Base-by-base conservation (phyloP, 1,140 invertebrate genomes). In the Plectus sambesii region DNA sequence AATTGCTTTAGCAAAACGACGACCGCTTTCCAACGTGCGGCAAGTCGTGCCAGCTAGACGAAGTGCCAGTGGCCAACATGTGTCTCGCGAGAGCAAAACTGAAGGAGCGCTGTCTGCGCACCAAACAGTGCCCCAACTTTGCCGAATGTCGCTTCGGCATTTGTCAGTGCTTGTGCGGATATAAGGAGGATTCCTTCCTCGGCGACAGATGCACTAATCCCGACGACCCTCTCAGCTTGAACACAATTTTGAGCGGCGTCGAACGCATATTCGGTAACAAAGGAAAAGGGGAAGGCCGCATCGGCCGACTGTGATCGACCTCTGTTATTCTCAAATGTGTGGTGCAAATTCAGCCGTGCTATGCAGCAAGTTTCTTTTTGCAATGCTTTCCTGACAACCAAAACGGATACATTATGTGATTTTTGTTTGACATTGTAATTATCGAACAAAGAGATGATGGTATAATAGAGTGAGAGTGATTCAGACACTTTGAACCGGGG, bases 401-500 rank as follows among this genome's bases (percentile, higher is more conserved):
- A n/a, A n/a, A n/a, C n/a, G n/a, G n/a, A n/a, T n/a, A n/a, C 36
- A 9, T 15, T 43, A 12, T 24, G 3, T 9, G 3, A 24, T 9
- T 25, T 24, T 26, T 17, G 20, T 19, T 24, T 43, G 29, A 26
- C 5, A 8, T 27, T n/a, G 15, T 15, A 25, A 43, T 24, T n/a
- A 43, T 1, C 24, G 2, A 1, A 20, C 17, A 43, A 43, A 36
- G 2, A 43, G 12, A 25, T 36, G 36, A 43, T 43, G 17, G 19
- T 25, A 41, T 12, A 47, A 41, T 42, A 40, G 9, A 20, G 5
- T 39, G 8, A 8, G 22, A 42, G 17, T 42, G 30, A 12, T 22
- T 19, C 78, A 15, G 82, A n/a, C 84, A 51, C 85, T 74, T 35
- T 84, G 73, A 51, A 83, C 83, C 5, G 87, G 85, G 69, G 84